Base-by-base conservation (phyloP, 2,797 vertebrate species). In the Streptopelia turtur region DNA sequence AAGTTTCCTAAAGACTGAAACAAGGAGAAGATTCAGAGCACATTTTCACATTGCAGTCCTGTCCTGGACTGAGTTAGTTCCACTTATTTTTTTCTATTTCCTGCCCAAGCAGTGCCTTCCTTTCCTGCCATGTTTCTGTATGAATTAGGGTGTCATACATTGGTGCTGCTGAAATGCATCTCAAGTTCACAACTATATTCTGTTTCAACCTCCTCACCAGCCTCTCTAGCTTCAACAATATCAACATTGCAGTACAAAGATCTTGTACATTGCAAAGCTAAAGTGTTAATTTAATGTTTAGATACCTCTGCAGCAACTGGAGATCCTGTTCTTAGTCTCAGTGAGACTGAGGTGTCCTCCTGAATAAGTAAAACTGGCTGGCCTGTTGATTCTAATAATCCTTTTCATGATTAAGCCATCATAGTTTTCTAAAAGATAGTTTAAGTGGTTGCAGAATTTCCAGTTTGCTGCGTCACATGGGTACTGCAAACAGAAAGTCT, bases 61-160 rank as follows among this genome's bases (percentile, higher is more conserved):
- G 7, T 49, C 10, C 37, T 39, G 30, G 9, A 50, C 37, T 74
- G n/a, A 65, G 27, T 55, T 37, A 4, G 4, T 76, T 76, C 18
- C 11, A 43, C 15, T 31, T 56, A 45, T 8, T 64, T 82, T 82
- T 76, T 91, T 12, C 6, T 55, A 5, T 33, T 65, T 72, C 31
- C 12, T 57, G 3, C 0, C 1, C 33, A 3, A 83, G 18, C 5
- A 43, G 11, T 25, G 12, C 11, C 16, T 81, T 77, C 11, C 8
- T 6, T 82, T 50, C 50, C 28, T 52, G 13, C 18, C 0, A 0
- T 6, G 35, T 74, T 39, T 56, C 2, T 52, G 5, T 37, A 18
- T 41, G 13, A 63, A 60, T 35, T 43, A 37, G 25, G 9, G n/a
- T 41, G 11, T 57, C 33, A 17, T 33, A 23, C 14, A 31, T 1